Base-by-base conservation (phyloP, 2,113 vertebrate species). In the Climacteris rufus region DNA sequence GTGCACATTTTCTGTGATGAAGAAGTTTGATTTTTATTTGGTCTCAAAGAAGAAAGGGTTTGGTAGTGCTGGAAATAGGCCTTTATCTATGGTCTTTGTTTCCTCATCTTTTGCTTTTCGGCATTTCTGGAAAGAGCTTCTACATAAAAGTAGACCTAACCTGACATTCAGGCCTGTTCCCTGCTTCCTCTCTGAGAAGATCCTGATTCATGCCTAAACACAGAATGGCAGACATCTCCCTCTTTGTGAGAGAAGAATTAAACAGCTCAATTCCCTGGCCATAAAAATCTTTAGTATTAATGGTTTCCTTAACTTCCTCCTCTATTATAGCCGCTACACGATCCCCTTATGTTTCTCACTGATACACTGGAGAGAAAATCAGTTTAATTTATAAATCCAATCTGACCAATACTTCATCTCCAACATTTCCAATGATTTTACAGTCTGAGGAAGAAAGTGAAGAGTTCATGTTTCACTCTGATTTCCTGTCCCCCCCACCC, bases 21-120 rank as follows among this genome's bases (percentile, higher is more conserved):
- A 90, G 13, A 87, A 69, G 39, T 80, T 87, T 89, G 8, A 33
- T 70, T 97, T 95, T 87, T 75, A 87, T 97, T 97, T 96, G 89
- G 74, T 95, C 77, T 97, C 87, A 94, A 92, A 97, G 74, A 94
- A 66, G 75, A 92, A 97, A 94, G 53, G 54, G 77, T 68, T 83
- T 79, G 71, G 89, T 86, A 95, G 63, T 64, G 60, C 83, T 89
- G 52, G 83, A 91, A 91, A 94, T 14, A 28, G 86, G 78, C 64
- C 52, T 93, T 76, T 78, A 50, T 47, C 81, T 91, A 20, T 64
- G 68, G 54, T 47, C 64, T 66, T 80, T 9, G 6, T 56, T 69
- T 93, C 37, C 44, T 52, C 11, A 17, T 35, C 72, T 57, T 78
- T 92, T 83, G 66, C 72, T 95, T 82, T 82, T 90, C 71, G 76